These are phyloP conservation scores for Tanytarsus gracilentus DNA, from an alignment of 2,888 invertebrate species.

Conservation along the genomic window DNA sequence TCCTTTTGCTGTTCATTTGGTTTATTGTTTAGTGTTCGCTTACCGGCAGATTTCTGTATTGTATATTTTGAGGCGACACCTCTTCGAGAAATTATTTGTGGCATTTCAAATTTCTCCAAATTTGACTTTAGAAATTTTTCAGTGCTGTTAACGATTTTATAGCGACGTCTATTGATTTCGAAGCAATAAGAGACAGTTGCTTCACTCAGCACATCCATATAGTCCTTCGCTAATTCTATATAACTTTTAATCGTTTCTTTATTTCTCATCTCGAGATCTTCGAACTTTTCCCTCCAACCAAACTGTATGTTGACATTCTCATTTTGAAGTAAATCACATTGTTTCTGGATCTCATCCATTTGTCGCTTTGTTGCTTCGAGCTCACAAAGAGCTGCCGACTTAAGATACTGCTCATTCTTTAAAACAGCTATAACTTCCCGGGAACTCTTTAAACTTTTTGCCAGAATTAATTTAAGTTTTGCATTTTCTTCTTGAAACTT, in stretches of 20 bases:
- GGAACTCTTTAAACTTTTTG: too few species aligned
- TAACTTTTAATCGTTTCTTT: background rate
- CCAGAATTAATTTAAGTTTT: too few species aligned
- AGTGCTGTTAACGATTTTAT: background rate
- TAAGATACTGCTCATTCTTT: too few species aligned
- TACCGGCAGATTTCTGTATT: background rate
- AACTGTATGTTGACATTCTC: background rate
- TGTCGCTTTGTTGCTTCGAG: background rate
- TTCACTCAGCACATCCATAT: background rate
- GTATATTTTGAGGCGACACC: constrained; percentile 3
- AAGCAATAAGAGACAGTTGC: background rate
- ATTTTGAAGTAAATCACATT: background rate
- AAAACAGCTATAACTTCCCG: too few species aligned
- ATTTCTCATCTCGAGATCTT: background rate
- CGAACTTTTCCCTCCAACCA: background rate
- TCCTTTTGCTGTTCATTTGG: background rate
- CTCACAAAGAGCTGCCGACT: too few species aligned
- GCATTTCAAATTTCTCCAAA: background rate
- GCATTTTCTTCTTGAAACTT: too few species aligned
- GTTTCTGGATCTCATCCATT: background rate
- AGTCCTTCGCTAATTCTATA: constrained; percentile 10
- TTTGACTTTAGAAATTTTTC: background rate
- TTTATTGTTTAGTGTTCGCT: background rate
- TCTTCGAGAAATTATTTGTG: background rate
- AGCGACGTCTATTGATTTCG: background rate